Base-by-base conservation (phyloP, 1,140 invertebrate genomes). In the Ctenoplectra terminalis region DNA sequence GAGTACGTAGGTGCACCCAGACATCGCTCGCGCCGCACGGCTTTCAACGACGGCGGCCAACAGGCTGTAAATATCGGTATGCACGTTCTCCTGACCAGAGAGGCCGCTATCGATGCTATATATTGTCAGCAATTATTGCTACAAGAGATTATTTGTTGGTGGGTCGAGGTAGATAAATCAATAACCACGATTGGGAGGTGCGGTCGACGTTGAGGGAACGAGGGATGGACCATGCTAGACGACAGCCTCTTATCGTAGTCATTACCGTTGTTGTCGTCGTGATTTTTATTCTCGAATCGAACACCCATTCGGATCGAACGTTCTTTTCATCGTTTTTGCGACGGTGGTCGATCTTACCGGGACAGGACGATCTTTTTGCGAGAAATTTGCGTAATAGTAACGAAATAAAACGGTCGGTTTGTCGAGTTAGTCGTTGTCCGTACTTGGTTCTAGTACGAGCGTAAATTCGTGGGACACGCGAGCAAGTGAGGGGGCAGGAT, bases 91-190 rank as follows among this genome's bases (percentile, higher is more conserved):
- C 31, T 15, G 43, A 60, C 71, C 48, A 9, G 71, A 29, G 69
- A 56, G 60, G 46, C 80, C 63, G 46, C 81, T 67, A 76, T 64
- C 83, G 31, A 61, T 31, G 58, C 76, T 81, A 86, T 86, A 87
- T 70, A 87, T 84, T 84, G 84, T 84, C 82, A 84, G 84, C 86
- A 86, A 87, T 87, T 87, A 86, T 84, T 75, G 84, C 72, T 87
- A 87, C 84, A 86, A 84, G 82, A 60, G 77, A 84, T 86, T 86
- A 84, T 86, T 87, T 87, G 82, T 83, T 76, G 84, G 54, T 75
- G 64, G n/a, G 52, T 66, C 50, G 66, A 46, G 37, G 63, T 43
- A 50, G 77, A 84, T 86, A 86, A 87, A 87, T 87, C 84, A 84
- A 86, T 87, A 87, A 86, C 37, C 70, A 69, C 69, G 63, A 29